These are phyloP conservation scores for Halichoeres trimaculatus DNA, from an alignment of 2,113 vertebrate genomes.

Conservation along the genomic window DNA sequence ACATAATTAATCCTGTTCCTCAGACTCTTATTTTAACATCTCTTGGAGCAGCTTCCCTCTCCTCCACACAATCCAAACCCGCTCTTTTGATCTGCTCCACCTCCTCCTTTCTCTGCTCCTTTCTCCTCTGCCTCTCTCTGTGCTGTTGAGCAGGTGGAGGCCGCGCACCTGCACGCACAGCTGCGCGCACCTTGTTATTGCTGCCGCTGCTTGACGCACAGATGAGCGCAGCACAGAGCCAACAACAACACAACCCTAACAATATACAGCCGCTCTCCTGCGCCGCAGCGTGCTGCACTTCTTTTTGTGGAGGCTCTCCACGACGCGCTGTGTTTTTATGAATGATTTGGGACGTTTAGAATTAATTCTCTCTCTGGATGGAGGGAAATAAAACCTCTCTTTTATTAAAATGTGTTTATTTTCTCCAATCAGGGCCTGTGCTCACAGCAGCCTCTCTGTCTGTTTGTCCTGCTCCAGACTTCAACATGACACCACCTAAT, in stretches of 20 bases:
- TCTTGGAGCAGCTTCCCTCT: slow-evolving; percentile 18
- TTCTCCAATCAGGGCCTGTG: not conserved
- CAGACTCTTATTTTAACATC: not conserved
- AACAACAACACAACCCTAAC: slow-evolving; percentile 58
- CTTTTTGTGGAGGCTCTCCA: slow-evolving; percentile 20
- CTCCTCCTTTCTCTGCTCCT: not conserved
- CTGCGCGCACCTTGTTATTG: slow-evolving; percentile 75
- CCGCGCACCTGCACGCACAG: slow-evolving; percentile 71
- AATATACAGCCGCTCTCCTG: slow-evolving; percentile 26
- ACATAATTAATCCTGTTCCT: not conserved
- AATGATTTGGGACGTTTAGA: not conserved
- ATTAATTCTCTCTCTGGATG: not conserved
- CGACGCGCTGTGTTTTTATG: slow-evolving; percentile 1
- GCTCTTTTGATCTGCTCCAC: slow-evolving; percentile 10
- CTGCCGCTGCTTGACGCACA: slow-evolving; percentile 70
- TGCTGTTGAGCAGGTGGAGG: slow-evolving; percentile 70
- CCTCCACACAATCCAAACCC: slow-evolving; percentile 21
- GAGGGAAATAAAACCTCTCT: not conserved
- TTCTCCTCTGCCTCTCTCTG: slow-evolving; percentile 1
- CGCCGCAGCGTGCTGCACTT: slow-evolving; percentile 22
- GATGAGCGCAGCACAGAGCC: slow-evolving; percentile 59
- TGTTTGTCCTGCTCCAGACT: slow-evolving; percentile 73
- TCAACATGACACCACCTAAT: slow-evolving; percentile 81
- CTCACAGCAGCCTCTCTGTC: slow-evolving; percentile 35
- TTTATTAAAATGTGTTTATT: not conserved